phyloP scores from a whole-genome alignment of 2,888 invertebrate genomes.

The Melipona bicolor region DNA sequence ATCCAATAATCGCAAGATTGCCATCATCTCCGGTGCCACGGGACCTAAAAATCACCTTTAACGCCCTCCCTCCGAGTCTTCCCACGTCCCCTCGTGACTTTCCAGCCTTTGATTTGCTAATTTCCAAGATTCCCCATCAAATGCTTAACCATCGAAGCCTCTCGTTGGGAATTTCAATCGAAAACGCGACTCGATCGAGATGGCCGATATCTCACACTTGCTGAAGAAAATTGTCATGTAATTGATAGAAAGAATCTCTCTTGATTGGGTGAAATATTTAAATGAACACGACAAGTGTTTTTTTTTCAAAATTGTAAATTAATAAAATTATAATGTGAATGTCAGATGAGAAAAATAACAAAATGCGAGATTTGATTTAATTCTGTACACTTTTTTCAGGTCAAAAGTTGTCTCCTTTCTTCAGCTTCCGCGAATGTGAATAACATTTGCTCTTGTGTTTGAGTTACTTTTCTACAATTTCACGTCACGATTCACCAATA shows the following conservation, averaged over 20 bases:
- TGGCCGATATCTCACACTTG: neutral
- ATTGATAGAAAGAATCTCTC: neutral
- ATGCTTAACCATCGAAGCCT: neutral
- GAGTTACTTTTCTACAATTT: too few relatives aligned
- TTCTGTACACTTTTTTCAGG: too few relatives aligned
- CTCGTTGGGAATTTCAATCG: neutral
- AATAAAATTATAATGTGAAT: too few relatives aligned
- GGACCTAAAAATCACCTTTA: constrained; percentile 25
- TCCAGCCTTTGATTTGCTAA: constrained; percentile 1
- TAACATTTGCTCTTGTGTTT: too few relatives aligned
- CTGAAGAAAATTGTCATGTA: neutral
- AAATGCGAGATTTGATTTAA: too few relatives aligned
- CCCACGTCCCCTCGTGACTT: neutral
- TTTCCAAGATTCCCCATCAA: neutral
- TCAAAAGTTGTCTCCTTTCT: too few relatives aligned
- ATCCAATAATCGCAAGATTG: constrained; percentile 59
- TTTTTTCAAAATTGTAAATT: too few relatives aligned
- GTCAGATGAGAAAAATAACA: too few relatives aligned
- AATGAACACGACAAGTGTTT: too few relatives aligned
- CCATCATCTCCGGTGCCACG: constrained; percentile 24
- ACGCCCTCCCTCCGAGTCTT: neutral
- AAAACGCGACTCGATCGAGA: neutral
- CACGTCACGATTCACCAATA: too few relatives aligned
- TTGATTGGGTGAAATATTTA: too few relatives aligned
- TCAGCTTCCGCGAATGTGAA: too few relatives aligned